Conservation (phyloP, 1,140 invertebrate species). For the Macrobrachium nipponense region DNA sequence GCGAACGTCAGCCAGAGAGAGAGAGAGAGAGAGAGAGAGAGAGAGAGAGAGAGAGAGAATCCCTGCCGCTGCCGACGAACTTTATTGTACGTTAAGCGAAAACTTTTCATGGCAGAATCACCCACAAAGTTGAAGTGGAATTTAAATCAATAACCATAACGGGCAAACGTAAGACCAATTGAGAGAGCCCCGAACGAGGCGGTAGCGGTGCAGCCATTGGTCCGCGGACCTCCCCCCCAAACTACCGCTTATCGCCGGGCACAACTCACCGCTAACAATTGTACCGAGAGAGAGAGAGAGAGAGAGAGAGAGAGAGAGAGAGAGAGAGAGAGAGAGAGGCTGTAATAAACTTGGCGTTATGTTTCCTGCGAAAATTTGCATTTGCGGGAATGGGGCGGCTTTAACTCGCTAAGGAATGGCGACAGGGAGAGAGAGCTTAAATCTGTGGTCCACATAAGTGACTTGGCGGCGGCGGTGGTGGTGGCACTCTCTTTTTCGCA, state of each 20-base stretch:
- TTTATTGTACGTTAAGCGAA: neutral
- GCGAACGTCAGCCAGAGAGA: neutral
- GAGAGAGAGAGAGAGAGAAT: constrained; percentile 5
- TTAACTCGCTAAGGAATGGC: constrained; percentile 53
- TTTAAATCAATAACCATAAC: neutral
- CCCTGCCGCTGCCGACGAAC: neutral
- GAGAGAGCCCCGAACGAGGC: neutral
- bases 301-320: no score
- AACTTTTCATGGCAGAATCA: constrained; percentile 7
- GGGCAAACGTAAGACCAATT: constrained; percentile 1
- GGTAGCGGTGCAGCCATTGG: neutral
- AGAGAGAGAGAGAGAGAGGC: neutral
- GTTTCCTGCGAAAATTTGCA: constrained; percentile 55
- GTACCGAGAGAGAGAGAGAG: neutral
- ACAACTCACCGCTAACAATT: constrained; percentile 54
- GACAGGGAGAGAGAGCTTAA: constrained; percentile 36
- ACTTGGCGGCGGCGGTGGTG: neutral
- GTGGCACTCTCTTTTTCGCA: neutral
- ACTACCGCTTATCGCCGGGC: constrained; percentile 1
- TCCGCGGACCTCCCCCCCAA: neutral
- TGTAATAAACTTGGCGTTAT: constrained; percentile 55
- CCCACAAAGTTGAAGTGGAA: constrained; percentile 2
- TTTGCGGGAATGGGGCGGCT: constrained; percentile 51
- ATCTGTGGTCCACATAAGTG: neutral
- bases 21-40: neutral